A percentile compares a stretch with the other conserved stretches of the same genome.
Conservation (phyloP, 2,797 vertebrate genomes). For the Labeo calbasu region DNA sequence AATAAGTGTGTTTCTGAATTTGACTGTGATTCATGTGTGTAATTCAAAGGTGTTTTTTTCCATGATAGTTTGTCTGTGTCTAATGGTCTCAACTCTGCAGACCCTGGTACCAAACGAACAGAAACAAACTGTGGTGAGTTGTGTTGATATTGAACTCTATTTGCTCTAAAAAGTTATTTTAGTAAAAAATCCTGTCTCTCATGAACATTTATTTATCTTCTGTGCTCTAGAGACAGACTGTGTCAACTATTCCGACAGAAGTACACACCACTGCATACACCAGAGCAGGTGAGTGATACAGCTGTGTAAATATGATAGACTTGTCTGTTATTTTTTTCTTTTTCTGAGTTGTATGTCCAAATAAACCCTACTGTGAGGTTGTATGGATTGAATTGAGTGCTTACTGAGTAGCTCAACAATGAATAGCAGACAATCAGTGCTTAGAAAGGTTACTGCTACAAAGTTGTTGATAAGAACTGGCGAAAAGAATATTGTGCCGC, state of each 20-base stretch:
- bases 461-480: not conserved
- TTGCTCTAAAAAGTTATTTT: not conserved
- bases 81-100: slow-evolving; percentile 41
- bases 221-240: slow-evolving; percentile 33
- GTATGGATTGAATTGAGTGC: slow-evolving; percentile 4
- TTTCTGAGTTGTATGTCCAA: slow-evolving; percentile 24
- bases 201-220: not conserved
- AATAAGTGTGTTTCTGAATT: not conserved
- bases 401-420: slow-evolving; percentile 2
- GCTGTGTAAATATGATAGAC: slow-evolving; percentile 54
- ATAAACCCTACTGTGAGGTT: slow-evolving; percentile 28
- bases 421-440: not conserved
- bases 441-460: not conserved
- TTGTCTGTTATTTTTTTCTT: slow-evolving; percentile 11
- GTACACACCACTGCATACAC: slow-evolving; percentile 40
- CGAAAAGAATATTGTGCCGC: not conserved
- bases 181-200: not conserved
- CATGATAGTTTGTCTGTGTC: slow-evolving; percentile 23
- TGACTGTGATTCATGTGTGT: slow-evolving; percentile 11
- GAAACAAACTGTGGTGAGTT: slow-evolving; percentile 48
- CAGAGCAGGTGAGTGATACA: slow-evolving; percentile 57
- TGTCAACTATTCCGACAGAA: not conserved
- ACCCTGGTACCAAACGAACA: slow-evolving; percentile 38
- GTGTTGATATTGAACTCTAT: not conserved
- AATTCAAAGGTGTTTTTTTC: not conserved